phyloP scores from a whole-genome alignment of 2,113 vertebrate species.

The Engystomops pustulosus region DNA sequence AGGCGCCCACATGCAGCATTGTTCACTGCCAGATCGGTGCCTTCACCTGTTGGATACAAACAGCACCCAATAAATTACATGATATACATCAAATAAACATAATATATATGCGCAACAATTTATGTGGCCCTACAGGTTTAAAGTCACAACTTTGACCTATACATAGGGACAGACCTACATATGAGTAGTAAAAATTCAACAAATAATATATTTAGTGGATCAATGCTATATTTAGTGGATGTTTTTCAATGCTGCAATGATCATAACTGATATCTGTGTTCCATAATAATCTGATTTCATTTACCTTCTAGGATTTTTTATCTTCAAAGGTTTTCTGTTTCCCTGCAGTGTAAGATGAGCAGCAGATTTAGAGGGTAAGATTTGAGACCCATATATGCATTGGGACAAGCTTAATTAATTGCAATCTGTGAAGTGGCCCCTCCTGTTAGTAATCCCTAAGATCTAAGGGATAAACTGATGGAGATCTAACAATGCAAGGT shows the following conservation, averaged over 20 bases:
- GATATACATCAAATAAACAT: no score
- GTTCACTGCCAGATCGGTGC: no score
- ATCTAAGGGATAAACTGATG: slow-evolving; percentile 39
- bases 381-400: neutral
- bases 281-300: neutral
- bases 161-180: neutral
- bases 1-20: no score
- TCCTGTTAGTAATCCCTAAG: slow-evolving; percentile 34
- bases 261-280: no score
- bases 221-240: neutral
- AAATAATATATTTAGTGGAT: neutral
- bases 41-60: no score
- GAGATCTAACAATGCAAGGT: slow-evolving; percentile 35
- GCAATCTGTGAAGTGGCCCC: slow-evolving; percentile 17
- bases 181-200: neutral
- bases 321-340: neutral
- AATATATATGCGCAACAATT: no score
- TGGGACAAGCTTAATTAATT: slow-evolving; percentile 25
- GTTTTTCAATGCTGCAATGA: no score
- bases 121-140: no score
- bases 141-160: no score
- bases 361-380: neutral
- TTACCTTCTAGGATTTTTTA: neutral
- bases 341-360: neutral
- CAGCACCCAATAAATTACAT: no score